Conservation (phyloP, 2,888 invertebrate species). For the Julus scandinavius region DNA sequence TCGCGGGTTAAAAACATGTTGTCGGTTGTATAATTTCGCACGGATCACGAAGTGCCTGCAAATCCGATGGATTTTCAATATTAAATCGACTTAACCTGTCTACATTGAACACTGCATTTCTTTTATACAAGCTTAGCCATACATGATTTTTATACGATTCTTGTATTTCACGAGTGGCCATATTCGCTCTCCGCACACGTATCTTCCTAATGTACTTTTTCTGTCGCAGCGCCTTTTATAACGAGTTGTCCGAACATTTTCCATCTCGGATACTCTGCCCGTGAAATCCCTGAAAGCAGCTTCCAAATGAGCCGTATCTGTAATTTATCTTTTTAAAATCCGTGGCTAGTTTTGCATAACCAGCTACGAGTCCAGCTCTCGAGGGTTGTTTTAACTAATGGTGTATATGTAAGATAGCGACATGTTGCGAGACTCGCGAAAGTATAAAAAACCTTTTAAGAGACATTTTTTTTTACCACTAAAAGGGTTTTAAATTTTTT, state of each 20-base stretch:
- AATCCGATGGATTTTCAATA: too few species aligned
- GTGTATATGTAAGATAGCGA: neutral
- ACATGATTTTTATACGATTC: too few species aligned
- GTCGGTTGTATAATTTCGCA: too few species aligned
- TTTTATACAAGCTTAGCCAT: too few species aligned
- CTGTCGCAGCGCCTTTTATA: neutral
- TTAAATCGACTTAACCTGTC: too few species aligned
- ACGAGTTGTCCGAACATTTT: slow-evolving; percentile 13
- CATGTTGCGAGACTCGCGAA: neutral
- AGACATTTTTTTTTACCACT: slow-evolving; percentile 13
- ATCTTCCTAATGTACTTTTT: slow-evolving; percentile 14
- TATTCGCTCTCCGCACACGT: too few species aligned
- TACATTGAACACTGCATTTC: too few species aligned
- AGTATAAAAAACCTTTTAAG: slow-evolving; percentile 7
- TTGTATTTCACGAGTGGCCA: too few species aligned
- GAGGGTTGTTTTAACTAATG: slow-evolving; percentile 6
- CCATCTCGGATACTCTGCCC: neutral
- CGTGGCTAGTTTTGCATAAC: neutral
- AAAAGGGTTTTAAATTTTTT: neutral
- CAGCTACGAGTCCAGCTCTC: slow-evolving; percentile 3
- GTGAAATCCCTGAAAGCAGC: neutral
- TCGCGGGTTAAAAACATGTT: too few species aligned
- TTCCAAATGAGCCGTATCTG: slow-evolving; percentile 5
- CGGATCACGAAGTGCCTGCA: too few species aligned
- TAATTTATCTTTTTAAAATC: slow-evolving; percentile 24